Evolutionary conservation across 2,797 vertebrate genomes (phyloP), one percentile per base, ranked within the genome.

Genomic region (Microhierax caerulescens): DNA sequence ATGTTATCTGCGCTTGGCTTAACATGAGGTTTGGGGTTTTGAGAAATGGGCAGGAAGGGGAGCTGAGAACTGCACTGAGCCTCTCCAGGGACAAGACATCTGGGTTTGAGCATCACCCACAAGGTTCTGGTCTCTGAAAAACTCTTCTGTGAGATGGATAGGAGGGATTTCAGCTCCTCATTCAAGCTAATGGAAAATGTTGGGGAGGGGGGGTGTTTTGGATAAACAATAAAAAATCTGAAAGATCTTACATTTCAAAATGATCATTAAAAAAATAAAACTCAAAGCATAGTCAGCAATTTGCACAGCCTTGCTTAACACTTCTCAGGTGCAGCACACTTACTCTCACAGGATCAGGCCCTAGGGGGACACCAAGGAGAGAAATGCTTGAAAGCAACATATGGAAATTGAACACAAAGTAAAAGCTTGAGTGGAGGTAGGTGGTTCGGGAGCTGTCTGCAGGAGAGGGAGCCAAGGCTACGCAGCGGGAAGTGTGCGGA

Each of bases 121-220:
- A 3, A 83, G 27, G 23, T 75, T 83, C 30, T 86, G 74, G 10
- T 53, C 65, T 88, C 65, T 85, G 64, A 61, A 83, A 92, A 79
- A 28, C 41, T 56, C 60, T 51, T 51, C n/a, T 45, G 28, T 1
- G 6, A 76, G 84, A 27, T 8, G 19, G 15, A 4, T 45, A 53
- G 48, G 37, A 68, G 37, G 34, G 61, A 50, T 91, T 79, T 89
- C 20, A 25, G 5, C 47, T 89, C 43, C 39, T 74, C 22, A 2
- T 85, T 73, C 34, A n/a, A 73, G n/a, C 37, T 59, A 47, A 36
- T 27, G 18, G 43, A 32, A 77, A 85, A 83, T 22, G 10, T 69
- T 65, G 0, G 0, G 21, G 25, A 0, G 0, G 21, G 25, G 4
- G 2, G 4, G 50, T 85, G 68, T 45, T 90, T 82, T 17, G 27